Percentiles rank a stretch among this genome's conserved stretches.
Conservation (phyloP, 2,888 invertebrate species). For the Himalopsyche japonica region DNA sequence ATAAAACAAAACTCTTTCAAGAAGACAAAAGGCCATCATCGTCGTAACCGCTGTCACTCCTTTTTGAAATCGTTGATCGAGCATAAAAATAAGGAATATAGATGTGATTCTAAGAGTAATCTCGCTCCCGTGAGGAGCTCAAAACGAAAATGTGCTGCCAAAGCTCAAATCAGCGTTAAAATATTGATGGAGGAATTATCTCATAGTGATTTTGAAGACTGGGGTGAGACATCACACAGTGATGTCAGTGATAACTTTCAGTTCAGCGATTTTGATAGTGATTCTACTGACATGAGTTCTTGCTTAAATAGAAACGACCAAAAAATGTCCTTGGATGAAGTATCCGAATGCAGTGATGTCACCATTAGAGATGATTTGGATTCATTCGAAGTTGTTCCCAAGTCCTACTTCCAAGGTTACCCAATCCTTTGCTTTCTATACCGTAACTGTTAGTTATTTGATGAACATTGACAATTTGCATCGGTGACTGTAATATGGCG, state of each 20-base stretch:
- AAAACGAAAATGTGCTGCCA: background rate
- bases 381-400: background rate
- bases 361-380: background rate
- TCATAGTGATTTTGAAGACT: conserved; percentile 15
- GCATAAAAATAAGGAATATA: background rate
- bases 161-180: background rate
- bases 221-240: conserved; percentile 26
- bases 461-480: too few species aligned
- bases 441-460: too few species aligned
- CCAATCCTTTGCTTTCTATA: background rate
- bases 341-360: background rate
- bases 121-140: background rate
- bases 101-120: background rate
- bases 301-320: background rate
- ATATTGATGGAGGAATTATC: background rate
- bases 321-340: background rate
- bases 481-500: too few species aligned
- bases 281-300: background rate
- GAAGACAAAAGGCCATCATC: background rate
- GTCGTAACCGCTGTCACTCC: background rate
- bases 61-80: background rate
- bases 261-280: conserved; percentile 21
- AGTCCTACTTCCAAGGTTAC: background rate
- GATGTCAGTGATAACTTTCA: conserved; percentile 13
- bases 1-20: background rate